Percentiles rank a stretch among this genome's conserved stretches.
phyloP scores from a whole-genome alignment of 2,113 vertebrate species.

The Platichthys flesus region DNA sequence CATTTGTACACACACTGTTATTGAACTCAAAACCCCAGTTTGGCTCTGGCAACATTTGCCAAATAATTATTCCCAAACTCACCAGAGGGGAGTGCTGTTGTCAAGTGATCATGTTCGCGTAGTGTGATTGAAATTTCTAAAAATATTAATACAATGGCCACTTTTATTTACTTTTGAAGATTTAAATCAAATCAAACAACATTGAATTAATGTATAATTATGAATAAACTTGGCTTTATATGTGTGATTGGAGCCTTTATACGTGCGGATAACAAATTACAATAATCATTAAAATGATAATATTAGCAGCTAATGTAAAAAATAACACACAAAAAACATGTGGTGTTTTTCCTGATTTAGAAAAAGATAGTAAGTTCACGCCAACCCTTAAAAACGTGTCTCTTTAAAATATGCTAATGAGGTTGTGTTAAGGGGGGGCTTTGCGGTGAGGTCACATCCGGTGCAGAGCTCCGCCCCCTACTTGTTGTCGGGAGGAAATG shows the following conservation, averaged over 20 bases:
- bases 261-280: background rate
- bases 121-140: background rate
- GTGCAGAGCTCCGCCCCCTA: constrained; percentile 69
- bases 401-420: constrained; percentile 81
- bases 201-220: background rate
- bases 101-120: constrained; percentile 4
- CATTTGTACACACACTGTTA: too few relatives aligned
- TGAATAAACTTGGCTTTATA: too few relatives aligned
- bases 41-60: background rate
- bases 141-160: background rate
- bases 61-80: background rate
- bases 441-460: constrained; percentile 81
- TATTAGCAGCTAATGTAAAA: background rate
- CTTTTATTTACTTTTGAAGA: background rate
- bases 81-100: constrained; percentile 64
- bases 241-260: background rate
- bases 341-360: background rate
- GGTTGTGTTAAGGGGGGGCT: constrained; percentile 35
- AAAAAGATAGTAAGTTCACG: too few relatives aligned
- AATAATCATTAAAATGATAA: background rate
- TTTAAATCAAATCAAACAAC: background rate
- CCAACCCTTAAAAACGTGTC: constrained; percentile 21
- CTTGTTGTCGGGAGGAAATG: constrained; percentile 68
- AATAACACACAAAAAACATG: background rate
- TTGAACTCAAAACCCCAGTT: background rate